Evolutionary conservation across 2,113 vertebrate species (phyloP).

Genomic region (Elaphurus davidianus): DNA sequence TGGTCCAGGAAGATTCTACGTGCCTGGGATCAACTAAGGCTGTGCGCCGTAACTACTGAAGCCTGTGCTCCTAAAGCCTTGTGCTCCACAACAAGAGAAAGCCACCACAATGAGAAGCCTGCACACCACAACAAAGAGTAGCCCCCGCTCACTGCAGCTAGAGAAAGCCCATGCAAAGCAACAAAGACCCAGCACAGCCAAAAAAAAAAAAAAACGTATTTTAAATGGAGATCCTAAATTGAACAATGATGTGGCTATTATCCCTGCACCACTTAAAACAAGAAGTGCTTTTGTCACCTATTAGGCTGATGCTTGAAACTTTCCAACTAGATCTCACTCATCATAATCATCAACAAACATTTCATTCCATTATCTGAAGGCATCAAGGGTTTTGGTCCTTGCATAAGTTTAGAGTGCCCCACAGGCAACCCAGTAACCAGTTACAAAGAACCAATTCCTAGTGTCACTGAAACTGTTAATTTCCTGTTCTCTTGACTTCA

Average conservation of each 20-base stretch:
- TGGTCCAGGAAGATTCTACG: background rate
- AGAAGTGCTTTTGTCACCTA: slow-evolving; percentile 5
- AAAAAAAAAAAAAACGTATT: background rate
- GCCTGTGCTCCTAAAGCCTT: background rate
- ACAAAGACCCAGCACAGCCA: background rate
- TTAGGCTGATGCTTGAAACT: background rate
- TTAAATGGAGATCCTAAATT: background rate
- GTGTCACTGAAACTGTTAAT: background rate
- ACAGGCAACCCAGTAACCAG: background rate
- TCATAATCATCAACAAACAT: background rate
- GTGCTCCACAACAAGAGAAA: background rate
- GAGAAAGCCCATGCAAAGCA: background rate
- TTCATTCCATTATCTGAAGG: background rate
- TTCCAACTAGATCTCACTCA: slow-evolving; percentile 2
- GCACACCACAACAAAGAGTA: background rate
- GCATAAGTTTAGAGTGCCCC: background rate
- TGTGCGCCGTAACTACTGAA: background rate
- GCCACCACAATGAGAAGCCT: background rate
- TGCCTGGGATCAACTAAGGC: background rate
- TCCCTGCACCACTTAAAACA: background rate
- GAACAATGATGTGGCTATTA: background rate
- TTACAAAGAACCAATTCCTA: background rate
- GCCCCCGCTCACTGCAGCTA: background rate
- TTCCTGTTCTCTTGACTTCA: background rate
- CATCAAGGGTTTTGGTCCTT: background rate